Percentiles rank a stretch among this genome's conserved stretches.
phyloP scores from a whole-genome alignment of 2,888 invertebrate genomes.

The Lamellibrachia columna region DNA sequence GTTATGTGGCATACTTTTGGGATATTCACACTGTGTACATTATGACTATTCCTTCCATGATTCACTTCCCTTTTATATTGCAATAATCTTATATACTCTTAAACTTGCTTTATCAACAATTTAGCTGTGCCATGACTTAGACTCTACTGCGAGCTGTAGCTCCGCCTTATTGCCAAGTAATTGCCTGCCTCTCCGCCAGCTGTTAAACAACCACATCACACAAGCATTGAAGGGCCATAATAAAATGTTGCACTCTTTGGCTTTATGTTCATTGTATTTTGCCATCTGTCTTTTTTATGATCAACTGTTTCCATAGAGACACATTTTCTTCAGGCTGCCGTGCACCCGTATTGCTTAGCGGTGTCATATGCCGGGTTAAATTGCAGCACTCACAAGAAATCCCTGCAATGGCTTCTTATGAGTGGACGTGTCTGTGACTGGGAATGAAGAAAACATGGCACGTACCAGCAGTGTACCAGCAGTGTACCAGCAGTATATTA shows the following conservation, averaged over 20 bases:
- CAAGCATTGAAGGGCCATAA: background rate
- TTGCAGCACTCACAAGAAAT: background rate
- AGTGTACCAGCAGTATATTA: background rate
- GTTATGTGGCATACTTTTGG: no score
- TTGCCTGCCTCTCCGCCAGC: background rate
- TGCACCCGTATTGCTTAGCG: background rate
- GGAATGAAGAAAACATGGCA: background rate
- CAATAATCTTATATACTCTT: background rate
- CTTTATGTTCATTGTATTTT: background rate
- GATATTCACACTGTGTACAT: background rate
- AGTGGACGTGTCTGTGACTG: background rate
- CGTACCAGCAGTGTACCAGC: background rate
- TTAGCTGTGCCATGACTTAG: background rate
- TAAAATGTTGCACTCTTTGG: background rate
- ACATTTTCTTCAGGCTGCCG: background rate
- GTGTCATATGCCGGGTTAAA: background rate
- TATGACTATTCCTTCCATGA: background rate
- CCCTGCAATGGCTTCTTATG: background rate
- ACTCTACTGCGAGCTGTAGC: background rate
- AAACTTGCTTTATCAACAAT: background rate
- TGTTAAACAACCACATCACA: background rate
- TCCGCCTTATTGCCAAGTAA: background rate
- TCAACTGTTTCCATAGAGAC: background rate
- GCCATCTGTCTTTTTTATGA: constrained; percentile 6
- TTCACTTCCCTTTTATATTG: background rate